A percentile compares a stretch with the other conserved stretches of the same genome.
These are phyloP conservation scores for Sanderia malayensis DNA, from an alignment of 30 jellyfish, hydroid and myxozoan genomes.

Conservation along the genomic window DNA sequence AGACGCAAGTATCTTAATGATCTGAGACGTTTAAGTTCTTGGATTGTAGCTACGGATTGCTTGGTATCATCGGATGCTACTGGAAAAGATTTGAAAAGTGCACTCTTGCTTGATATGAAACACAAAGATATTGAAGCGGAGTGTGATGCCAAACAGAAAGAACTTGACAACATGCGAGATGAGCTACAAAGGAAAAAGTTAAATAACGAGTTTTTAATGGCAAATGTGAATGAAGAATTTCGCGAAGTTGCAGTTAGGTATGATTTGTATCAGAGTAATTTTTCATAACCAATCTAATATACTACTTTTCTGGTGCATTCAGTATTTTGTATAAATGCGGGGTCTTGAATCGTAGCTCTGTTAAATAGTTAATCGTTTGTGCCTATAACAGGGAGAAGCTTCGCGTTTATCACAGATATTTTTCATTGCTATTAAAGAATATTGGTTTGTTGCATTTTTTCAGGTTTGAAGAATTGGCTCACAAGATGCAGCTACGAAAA, in stretches of 20 bases:
- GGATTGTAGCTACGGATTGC: conserved; percentile 32
- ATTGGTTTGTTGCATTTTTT: not conserved
- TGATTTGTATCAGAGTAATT: too few relatives aligned
- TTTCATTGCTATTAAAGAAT: too few relatives aligned
- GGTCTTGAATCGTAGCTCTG: too few relatives aligned
- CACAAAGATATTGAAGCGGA: conserved; percentile 39
- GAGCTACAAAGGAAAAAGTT: not conserved
- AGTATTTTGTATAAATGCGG: too few relatives aligned
- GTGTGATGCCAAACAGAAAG: not conserved
- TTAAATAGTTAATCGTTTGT: too few relatives aligned
- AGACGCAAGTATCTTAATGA: conserved; percentile 11
- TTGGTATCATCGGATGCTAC: not conserved
- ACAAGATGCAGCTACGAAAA: not conserved
- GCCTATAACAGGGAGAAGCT: too few relatives aligned
- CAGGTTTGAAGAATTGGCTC: conserved; percentile 22
- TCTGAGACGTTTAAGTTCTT: not conserved
- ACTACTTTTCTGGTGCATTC: too few relatives aligned
- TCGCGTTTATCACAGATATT: too few relatives aligned
- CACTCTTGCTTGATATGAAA: conserved; percentile 21
- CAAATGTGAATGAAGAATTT: not conserved
- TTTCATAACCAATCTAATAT: too few relatives aligned
- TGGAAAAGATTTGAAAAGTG: conserved; percentile 38
- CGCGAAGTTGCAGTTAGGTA: not conserved
- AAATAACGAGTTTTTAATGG: not conserved
- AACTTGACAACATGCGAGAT: conserved; percentile 5